Base-by-base conservation (phyloP, 2,888 invertebrate genomes). In the Crepidodera aurea region DNA sequence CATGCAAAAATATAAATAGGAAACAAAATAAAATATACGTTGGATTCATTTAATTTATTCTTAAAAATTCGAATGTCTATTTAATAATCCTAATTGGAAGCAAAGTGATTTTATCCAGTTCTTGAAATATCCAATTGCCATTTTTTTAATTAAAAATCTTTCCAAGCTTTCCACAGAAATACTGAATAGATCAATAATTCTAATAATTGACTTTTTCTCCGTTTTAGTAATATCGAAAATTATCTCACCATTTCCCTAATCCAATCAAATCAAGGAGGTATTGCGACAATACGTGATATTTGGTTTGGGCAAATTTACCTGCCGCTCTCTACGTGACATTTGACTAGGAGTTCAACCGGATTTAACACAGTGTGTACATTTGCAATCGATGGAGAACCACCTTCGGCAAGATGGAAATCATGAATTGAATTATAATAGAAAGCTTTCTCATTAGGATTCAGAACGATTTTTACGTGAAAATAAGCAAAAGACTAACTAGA, bases 251-350 rank as follows among this genome's bases (percentile, higher is more conserved):
- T 53, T 55, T 55, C 51, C 51, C 51, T 50, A 37, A 42, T 27
- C 16, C 59, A 63, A 63, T 55, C 63, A 63, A 63, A 63, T 63
- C 59, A 63, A 63, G 46, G 34, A 34, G 48, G 57, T 61, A 61
- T 56, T 51, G 51, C 59, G 34, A 34, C 63, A 48, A 50, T 27
- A 63, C 63, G 63, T 63, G 63, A 51, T 63, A 63, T 63, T 63
- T 63, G 63, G 59, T 46, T 32, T 15, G 48, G 32, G 59, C 63
- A 59, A 63, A 54, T 39, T 50, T 53, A 46, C 44, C 34, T 54
- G 54, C 29, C 42, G 25, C 54, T 54, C 22, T n/a, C 46, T 60
- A 60, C 60, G 60, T 60, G 60, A 54, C 48, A 57, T 57, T 57
- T 57, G 48, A 48, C 48, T 48, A 57, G 25, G 25, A 16, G 25